These are phyloP conservation scores for Cygnus buccinator DNA, from an alignment of 2,113 vertebrate genomes.

Conservation along the genomic window DNA sequence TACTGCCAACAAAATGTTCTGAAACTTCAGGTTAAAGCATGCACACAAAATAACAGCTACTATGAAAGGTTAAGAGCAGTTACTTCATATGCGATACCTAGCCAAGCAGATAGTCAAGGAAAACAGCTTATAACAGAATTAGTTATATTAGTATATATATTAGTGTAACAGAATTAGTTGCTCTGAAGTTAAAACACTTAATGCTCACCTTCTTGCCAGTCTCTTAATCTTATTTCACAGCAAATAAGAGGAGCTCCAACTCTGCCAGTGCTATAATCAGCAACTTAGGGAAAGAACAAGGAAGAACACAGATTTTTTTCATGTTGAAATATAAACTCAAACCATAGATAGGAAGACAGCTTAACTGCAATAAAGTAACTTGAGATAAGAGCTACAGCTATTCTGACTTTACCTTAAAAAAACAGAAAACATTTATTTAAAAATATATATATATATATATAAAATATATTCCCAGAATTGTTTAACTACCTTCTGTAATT, in stretches of 20 bases:
- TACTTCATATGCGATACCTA: neutral
- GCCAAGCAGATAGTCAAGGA: neutral
- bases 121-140: neutral
- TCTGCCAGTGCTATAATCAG: conserved; percentile 90
- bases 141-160: too few species aligned
- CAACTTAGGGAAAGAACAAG: conserved; percentile 54
- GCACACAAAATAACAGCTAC: neutral
- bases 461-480: neutral
- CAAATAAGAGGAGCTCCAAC: conserved; percentile 96
- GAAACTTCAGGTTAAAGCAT: neutral
- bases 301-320: neutral
- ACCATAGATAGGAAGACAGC: neutral
- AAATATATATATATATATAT: neutral
- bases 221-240: conserved; percentile 91
- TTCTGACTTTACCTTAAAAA: neutral
- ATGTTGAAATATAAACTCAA: neutral
- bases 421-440: neutral
- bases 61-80: neutral
- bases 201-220: conserved; percentile 93
- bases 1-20: neutral
- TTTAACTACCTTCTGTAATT: conserved; percentile 89
- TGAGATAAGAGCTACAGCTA: neutral
- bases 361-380: neutral
- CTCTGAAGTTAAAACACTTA: neutral
- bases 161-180: neutral